Percentiles rank a stretch among this genome's conserved stretches.
Evolutionary conservation across 2,888 invertebrate genomes (phyloP).

Genomic region (Hoplodrina ambigua): DNA sequence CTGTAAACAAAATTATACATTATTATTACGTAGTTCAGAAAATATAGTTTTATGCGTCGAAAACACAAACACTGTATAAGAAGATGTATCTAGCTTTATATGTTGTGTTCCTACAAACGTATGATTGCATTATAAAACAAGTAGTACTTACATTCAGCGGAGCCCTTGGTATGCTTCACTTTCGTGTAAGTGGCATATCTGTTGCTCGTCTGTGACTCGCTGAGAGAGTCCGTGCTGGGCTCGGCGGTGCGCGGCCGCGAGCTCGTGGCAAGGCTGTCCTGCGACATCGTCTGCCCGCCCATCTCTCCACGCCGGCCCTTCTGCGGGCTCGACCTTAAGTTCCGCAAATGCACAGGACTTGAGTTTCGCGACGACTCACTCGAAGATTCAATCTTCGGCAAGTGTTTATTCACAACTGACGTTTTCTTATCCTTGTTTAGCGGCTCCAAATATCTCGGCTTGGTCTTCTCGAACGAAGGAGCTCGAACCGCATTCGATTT

Average conservation of each 20-base stretch:
- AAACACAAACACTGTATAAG: neutral
- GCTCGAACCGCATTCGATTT: conserved; percentile 52
- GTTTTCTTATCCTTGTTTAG: conserved; percentile 73
- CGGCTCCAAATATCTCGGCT: conserved; percentile 92
- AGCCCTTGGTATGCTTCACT: conserved; percentile 74
- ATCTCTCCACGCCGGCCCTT: conserved; percentile 76
- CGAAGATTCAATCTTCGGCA: conserved; percentile 89
- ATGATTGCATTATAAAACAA: conserved; percentile 1
- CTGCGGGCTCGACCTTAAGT: conserved; percentile 72
- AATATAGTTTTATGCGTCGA: neutral
- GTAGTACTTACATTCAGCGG: conserved; percentile 76
- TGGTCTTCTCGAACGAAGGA: conserved; percentile 76
- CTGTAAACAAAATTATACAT: conserved; percentile 63
- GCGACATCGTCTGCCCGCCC: conserved; percentile 82
- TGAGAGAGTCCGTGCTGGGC: conserved; percentile 86
- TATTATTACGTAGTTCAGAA: neutral
- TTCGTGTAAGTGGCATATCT: conserved; percentile 86
- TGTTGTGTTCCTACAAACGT: neutral
- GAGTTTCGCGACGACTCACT: conserved; percentile 93
- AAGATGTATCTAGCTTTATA: neutral
- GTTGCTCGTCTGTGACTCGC: conserved; percentile 81
- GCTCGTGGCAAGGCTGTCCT: conserved; percentile 86
- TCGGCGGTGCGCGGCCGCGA: conserved; percentile 85
- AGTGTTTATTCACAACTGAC: conserved; percentile 77
- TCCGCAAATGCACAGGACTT: conserved; percentile 91